A percentile compares a stretch with the other conserved stretches of the same genome.
phyloP scores from a whole-genome alignment of 1,140 invertebrate species.

The Hormaphis cornu region DNA sequence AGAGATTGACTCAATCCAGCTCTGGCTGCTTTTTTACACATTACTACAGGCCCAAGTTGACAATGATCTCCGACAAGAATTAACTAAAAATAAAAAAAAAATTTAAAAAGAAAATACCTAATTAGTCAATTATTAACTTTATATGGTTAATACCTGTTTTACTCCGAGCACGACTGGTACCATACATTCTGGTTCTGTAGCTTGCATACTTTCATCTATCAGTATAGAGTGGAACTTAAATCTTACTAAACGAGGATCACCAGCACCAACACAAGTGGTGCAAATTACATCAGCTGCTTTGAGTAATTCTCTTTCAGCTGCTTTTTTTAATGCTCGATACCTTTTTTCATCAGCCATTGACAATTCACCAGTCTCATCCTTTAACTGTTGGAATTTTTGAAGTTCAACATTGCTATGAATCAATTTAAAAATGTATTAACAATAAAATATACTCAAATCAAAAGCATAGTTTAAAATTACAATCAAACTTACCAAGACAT shows the following conservation, averaged over 20 bases:
- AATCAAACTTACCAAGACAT: slow-evolving; percentile 56
- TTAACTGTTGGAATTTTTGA: slow-evolving; percentile 90
- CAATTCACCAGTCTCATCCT: slow-evolving; percentile 94
- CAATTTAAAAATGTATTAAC: slow-evolving; percentile 17
- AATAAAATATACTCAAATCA: background rate
- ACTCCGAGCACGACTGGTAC: slow-evolving; percentile 97
- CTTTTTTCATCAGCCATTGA: slow-evolving; percentile 89
- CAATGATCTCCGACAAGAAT: slow-evolving; percentile 98
- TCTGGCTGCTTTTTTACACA: slow-evolving; percentile 97
- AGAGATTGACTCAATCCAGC: slow-evolving; percentile 95
- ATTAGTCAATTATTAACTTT: background rate
- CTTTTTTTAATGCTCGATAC: slow-evolving; percentile 83
- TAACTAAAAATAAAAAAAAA: slow-evolving; percentile 49
- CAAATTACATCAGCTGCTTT: slow-evolving; percentile 97
- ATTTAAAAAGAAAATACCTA: background rate
- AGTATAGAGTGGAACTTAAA: slow-evolving; percentile 95
- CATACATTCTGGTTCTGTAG: slow-evolving; percentile 97
- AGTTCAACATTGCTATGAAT: slow-evolving; percentile 69
- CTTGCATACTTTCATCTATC: slow-evolving; percentile 95
- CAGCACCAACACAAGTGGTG: slow-evolving; percentile 97
- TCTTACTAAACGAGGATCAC: slow-evolving; percentile 81
- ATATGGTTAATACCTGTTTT: slow-evolving; percentile 51
- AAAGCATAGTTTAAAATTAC: background rate
- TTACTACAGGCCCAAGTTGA: slow-evolving; percentile 94
- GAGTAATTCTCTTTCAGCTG: slow-evolving; percentile 83